Evolutionary conservation across 2,113 vertebrate genomes (phyloP).

Genomic region (Neotragus moschatus): DNA sequence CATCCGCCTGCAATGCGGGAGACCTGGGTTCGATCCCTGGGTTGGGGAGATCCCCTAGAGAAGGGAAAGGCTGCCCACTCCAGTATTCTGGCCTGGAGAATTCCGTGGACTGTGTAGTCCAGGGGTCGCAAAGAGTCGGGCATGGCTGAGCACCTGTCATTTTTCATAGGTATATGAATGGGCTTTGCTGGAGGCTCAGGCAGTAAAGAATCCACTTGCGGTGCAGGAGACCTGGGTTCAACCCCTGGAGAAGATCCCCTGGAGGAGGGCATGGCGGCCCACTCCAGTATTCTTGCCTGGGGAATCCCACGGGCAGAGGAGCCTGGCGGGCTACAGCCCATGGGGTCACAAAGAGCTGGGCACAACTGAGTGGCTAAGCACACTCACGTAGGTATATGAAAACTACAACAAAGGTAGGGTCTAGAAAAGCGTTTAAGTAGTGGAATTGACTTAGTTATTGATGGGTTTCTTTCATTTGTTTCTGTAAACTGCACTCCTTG

Average conservation of each 20-base stretch:
- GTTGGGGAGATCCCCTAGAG: neutral
- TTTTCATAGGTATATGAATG: neutral
- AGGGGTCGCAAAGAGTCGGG: no score
- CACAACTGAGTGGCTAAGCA: neutral
- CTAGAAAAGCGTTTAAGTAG: neutral
- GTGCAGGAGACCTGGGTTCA: neutral
- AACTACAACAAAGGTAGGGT: neutral
- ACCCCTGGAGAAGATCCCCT: neutral
- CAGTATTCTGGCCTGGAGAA: neutral
- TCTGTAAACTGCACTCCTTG: neutral
- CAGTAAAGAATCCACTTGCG: neutral
- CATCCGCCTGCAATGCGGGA: neutral
- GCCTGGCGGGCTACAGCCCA: neutral
- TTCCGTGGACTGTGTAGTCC: neutral
- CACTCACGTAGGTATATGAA: neutral
- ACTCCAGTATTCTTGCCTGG: neutral
- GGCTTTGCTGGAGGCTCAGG: neutral
- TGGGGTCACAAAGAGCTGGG: neutral
- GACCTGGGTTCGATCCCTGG: neutral
- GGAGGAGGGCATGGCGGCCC: neutral
- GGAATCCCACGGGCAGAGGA: neutral
- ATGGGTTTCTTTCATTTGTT: neutral
- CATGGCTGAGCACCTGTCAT: no score
- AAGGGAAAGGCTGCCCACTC: neutral
- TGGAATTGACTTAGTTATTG: neutral